Evolutionary conservation across 2,113 vertebrate genomes (phyloP), one percentile per base, ranked within the genome.

Genomic region (Leptobrachium ailaonicum): DNA sequence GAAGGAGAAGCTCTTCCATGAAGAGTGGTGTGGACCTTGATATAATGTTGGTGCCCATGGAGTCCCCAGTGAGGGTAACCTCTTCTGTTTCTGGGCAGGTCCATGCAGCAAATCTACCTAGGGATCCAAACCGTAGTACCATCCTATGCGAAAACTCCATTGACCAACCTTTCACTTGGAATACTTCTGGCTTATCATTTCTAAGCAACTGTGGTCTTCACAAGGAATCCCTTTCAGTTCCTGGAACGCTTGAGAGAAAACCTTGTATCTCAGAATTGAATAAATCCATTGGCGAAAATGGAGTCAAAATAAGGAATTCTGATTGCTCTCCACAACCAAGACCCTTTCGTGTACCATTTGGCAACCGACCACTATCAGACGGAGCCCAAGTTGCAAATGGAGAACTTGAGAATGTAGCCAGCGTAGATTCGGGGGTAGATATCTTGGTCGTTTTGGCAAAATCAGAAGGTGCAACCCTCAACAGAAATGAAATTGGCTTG

Each of bases 341-440:
- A 11, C 32, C 76, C 14, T 83, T 80, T 79, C 82, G 82, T 70
- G 62, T 83, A n/a, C 74, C 68, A 67, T 53, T 83, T 41, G 6
- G 66, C 13, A 78, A 85, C 41, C 64, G 75, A 8, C 41, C 64
- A 13, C 9, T 71, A 3, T 80, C 76, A 8, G 80, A 73, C 47
- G 66, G 64, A 14, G 72, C 14, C 62, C 64, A 62, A 14, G n/a
- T 75, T 42, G 53, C 43, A 50, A 68, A 54, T 2, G 41, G 66
- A 13, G 79, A 78, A n/a, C 45, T 74, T 2, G 69, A 77, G 20
- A 77, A 66, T 43, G 71, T 76, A 32, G 42, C 77, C 42, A 83
- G 76, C 20, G 20, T 81, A 60, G 79, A 83, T 13, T 85, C 84
- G 3, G 82, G 82, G 44, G 84, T 85, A 9, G 82, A 85, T 70